Evolutionary conservation across 2,113 vertebrate species (phyloP).

Genomic region (Brachyistius frenatus): DNA sequence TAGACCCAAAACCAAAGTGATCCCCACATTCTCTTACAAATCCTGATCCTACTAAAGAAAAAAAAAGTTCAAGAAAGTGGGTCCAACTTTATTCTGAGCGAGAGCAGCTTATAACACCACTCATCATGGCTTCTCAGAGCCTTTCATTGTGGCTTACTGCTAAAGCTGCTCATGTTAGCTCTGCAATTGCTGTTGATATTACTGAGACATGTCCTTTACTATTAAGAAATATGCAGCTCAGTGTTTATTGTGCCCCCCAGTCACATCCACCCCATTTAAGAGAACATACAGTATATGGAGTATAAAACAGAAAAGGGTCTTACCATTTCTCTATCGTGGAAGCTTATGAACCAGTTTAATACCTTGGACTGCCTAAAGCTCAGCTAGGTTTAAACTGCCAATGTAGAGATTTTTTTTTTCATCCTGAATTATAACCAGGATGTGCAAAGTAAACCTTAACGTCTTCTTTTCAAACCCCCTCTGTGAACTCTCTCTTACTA

Average conservation of each 20-base stretch:
- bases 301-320: conserved; percentile 35
- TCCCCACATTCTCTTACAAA: conserved; percentile 45
- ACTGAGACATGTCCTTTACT: conserved; percentile 55
- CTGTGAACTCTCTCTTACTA: conserved; percentile 5
- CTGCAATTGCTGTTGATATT: conserved; percentile 28
- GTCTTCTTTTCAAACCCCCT: conserved; percentile 16
- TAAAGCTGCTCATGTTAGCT: conserved; percentile 59
- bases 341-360: conserved; percentile 66
- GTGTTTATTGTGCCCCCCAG: conserved; percentile 22
- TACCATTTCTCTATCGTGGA: conserved; percentile 47
- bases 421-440: conserved; percentile 53
- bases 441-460: conserved; percentile 53
- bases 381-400: conserved; percentile 40
- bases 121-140: conserved; percentile 41
- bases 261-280: conserved; percentile 26
- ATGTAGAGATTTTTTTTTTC: background rate
- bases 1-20: conserved; percentile 32
- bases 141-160: conserved; percentile 64
- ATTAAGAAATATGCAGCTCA: conserved; percentile 26
- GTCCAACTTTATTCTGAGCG: conserved; percentile 49
- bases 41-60: conserved; percentile 37
- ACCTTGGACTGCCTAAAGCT: conserved; percentile 35
- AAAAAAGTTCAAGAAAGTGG: conserved; percentile 40
- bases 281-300: conserved; percentile 12
- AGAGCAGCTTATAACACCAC: conserved; percentile 57